phyloP scores from a whole-genome alignment of 2,888 invertebrate genomes.

The Polyommatus iphigenia region DNA sequence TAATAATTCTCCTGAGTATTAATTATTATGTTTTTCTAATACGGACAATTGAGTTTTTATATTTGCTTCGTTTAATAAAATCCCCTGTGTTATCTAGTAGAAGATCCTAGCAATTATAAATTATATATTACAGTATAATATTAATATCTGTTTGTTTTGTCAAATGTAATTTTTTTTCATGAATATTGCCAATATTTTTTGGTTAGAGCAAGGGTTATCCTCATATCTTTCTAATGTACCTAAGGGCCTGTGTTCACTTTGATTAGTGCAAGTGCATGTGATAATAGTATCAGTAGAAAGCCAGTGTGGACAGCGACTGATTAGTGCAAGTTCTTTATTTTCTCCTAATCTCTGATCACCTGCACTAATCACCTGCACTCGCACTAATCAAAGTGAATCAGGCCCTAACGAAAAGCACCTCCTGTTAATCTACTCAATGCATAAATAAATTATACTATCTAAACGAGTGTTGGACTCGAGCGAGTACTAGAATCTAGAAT shows the following conservation, averaged over 20 bases:
- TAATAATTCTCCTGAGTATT: background rate
- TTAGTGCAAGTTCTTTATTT: no score
- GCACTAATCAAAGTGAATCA: no score
- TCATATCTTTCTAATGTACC: no score
- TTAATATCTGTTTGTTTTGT: background rate
- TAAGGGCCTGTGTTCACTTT: no score
- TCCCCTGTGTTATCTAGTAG: background rate
- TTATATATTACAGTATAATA: background rate
- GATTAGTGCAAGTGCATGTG: no score
- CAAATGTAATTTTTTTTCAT: background rate
- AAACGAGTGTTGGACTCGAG: background rate
- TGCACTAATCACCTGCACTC: no score
- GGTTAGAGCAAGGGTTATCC: background rate
- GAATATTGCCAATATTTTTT: background rate
- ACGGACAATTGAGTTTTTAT: background rate
- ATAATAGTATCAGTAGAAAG: no score
- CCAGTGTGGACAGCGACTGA: no score
- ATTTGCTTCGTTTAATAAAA: background rate
- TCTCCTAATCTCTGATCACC: no score
- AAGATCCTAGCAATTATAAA: background rate
- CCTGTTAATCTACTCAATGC: background rate
- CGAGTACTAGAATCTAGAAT: constrained; percentile 6
- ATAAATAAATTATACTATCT: background rate
- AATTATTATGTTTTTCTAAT: background rate
- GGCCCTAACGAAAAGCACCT: background rate